Evolutionary conservation across 2,888 invertebrate species (phyloP).

Genomic region (Congeria kusceri): DNA sequence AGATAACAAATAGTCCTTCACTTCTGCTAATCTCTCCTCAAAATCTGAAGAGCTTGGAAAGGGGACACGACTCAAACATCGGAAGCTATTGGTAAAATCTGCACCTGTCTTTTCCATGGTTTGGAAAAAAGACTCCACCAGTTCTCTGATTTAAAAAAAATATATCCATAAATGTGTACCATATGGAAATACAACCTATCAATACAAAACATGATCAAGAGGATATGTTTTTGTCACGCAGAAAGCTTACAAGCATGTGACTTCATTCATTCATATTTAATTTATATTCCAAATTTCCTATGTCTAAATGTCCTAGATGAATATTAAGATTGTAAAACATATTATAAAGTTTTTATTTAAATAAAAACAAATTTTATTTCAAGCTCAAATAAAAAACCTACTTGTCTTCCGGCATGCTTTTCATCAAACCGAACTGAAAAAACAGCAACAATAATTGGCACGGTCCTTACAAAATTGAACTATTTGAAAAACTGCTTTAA

Average conservation of each 20-base stretch:
- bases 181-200: too few relatives aligned
- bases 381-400: conserved; percentile 29
- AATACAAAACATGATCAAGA: too few relatives aligned
- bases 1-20: conserved; percentile 75
- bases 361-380: not conserved
- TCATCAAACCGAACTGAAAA: conserved; percentile 79
- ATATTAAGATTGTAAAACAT: too few relatives aligned
- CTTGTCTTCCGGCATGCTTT: conserved; percentile 78
- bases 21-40: conserved; percentile 56
- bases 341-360: too few relatives aligned
- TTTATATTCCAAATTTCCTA: too few relatives aligned
- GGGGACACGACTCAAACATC: conserved; percentile 80
- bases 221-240: too few relatives aligned
- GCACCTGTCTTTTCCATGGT: conserved; percentile 89
- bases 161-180: not conserved
- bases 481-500: too few relatives aligned
- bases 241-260: too few relatives aligned
- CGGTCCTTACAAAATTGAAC: too few relatives aligned
- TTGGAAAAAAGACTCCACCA: conserved; percentile 87
- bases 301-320: too few relatives aligned
- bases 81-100: conserved; percentile 88
- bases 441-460: not conserved
- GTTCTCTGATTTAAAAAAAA: conserved; percentile 71
- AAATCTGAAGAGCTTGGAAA: conserved; percentile 77
- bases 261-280: too few relatives aligned